These are phyloP conservation scores for Hippocampus kuda DNA, from an alignment of 2,797 vertebrate genomes.

Conservation along the genomic window DNA sequence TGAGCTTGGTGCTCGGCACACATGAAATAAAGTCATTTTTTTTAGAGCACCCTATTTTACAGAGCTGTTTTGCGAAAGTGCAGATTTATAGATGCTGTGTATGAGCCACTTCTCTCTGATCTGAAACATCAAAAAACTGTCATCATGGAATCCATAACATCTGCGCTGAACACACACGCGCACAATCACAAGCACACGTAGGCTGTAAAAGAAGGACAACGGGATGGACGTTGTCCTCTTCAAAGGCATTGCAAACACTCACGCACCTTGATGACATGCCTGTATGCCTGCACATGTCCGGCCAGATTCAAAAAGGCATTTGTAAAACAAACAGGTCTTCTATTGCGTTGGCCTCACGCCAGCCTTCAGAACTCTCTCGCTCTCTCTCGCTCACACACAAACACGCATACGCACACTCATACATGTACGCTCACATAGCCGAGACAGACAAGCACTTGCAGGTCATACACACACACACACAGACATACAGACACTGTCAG, in stretches of 20 bases:
- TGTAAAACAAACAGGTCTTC: conserved; percentile 49
- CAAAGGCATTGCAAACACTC: conserved; percentile 17
- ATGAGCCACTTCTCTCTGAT: conserved; percentile 8
- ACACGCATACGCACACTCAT: conserved; percentile 4
- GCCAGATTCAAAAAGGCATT: conserved; percentile 49
- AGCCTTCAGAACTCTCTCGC: conserved; percentile 18
- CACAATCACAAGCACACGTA: not conserved
- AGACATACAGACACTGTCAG: not conserved
- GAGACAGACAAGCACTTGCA: conserved; percentile 23
- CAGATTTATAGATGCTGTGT: not conserved
- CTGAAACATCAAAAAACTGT: conserved; percentile 22
- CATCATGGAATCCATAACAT: conserved; percentile 20
- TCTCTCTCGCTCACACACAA: conserved; percentile 12
- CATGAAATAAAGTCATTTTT: conserved; percentile 12
- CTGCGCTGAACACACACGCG: conserved; percentile 8
- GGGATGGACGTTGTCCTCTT: conserved; percentile 24
- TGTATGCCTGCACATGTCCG: conserved; percentile 48
- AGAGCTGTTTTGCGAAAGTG: conserved; percentile 7
- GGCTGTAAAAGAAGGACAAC: conserved; percentile 16
- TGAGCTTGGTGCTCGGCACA: not conserved
- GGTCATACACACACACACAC: conserved; percentile 18
- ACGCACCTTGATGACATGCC: conserved; percentile 36
- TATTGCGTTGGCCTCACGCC: conserved; percentile 51
- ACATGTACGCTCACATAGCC: conserved; percentile 9
- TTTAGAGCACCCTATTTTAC: not conserved